Evolutionary conservation across 2,113 vertebrate species (phyloP).

Genomic region (Protomyctophum bolini): DNA sequence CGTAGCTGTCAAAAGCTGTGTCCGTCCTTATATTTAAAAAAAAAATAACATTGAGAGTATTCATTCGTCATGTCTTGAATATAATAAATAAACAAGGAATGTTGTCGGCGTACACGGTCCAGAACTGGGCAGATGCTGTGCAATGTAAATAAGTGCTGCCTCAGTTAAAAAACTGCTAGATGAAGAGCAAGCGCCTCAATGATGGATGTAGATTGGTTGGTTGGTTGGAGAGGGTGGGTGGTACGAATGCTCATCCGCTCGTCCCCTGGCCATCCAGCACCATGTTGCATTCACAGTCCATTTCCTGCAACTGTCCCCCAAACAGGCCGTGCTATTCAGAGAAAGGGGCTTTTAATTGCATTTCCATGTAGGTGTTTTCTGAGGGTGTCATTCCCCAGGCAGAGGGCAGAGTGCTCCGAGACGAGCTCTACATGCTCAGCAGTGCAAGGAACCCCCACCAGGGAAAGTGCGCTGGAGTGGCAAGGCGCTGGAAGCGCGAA

Average conservation of each 20-base stretch:
- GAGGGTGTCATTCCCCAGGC: slow-evolving; percentile 72
- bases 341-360: slow-evolving; percentile 79
- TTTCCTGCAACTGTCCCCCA: slow-evolving; percentile 59
- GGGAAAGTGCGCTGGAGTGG: slow-evolving; percentile 64
- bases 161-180: slow-evolving; percentile 50
- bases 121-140: slow-evolving; percentile 29
- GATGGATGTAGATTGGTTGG: slow-evolving; percentile 57
- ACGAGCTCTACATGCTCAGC: slow-evolving; percentile 65
- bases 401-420: slow-evolving; percentile 72
- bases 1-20: background rate
- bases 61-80: background rate
- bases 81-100: slow-evolving; percentile 11
- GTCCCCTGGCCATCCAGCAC: slow-evolving; percentile 45
- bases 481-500: slow-evolving; percentile 69
- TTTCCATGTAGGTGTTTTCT: slow-evolving; percentile 78
- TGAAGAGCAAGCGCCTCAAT: slow-evolving; percentile 62
- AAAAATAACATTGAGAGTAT: no score
- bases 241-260: slow-evolving; percentile 25
- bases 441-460: slow-evolving; percentile 60
- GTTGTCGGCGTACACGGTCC: slow-evolving; percentile 17
- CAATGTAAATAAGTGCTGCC: slow-evolving; percentile 27
- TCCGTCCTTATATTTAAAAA: background rate
- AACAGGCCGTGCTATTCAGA: slow-evolving; percentile 63
- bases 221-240: slow-evolving; percentile 52
- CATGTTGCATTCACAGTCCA: slow-evolving; percentile 53